phyloP scores from a whole-genome alignment of 2,113 vertebrate species.

The Halcyon senegalensis region DNA sequence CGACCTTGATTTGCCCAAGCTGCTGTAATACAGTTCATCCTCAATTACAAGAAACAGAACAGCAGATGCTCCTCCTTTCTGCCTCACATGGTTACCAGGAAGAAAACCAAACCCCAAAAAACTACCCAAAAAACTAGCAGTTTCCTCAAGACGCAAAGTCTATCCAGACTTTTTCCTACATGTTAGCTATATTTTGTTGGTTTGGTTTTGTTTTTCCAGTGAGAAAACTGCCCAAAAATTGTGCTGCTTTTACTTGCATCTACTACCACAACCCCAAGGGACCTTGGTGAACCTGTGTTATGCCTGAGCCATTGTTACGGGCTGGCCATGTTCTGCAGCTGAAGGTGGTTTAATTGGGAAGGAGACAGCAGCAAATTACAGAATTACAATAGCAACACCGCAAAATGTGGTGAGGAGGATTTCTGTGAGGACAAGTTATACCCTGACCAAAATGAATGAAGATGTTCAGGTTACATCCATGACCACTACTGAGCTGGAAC shows the following conservation, averaged over 20 bases:
- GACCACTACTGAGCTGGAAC: background rate
- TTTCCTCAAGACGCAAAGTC: background rate
- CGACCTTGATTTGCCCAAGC: background rate
- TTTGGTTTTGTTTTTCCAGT: background rate
- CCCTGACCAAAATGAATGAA: background rate
- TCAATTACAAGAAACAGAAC: background rate
- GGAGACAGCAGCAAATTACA: background rate
- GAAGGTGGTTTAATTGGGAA: background rate
- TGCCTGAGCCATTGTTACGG: background rate
- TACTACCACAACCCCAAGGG: background rate
- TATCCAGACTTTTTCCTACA: background rate
- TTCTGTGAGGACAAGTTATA: background rate
- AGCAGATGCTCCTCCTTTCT: background rate
- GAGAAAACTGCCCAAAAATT: background rate
- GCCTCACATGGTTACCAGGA: background rate
- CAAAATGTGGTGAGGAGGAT: background rate
- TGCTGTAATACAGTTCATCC: background rate
- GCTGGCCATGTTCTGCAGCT: background rate
- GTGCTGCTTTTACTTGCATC: background rate
- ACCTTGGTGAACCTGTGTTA: background rate
- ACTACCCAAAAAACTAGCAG: background rate
- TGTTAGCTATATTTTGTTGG: background rate
- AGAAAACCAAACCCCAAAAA: too few relatives aligned
- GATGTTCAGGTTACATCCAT: background rate
- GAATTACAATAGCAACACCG: background rate